Evolutionary conservation across 2,888 invertebrate species (phyloP).

Genomic region (Oasisia sp.): DNA sequence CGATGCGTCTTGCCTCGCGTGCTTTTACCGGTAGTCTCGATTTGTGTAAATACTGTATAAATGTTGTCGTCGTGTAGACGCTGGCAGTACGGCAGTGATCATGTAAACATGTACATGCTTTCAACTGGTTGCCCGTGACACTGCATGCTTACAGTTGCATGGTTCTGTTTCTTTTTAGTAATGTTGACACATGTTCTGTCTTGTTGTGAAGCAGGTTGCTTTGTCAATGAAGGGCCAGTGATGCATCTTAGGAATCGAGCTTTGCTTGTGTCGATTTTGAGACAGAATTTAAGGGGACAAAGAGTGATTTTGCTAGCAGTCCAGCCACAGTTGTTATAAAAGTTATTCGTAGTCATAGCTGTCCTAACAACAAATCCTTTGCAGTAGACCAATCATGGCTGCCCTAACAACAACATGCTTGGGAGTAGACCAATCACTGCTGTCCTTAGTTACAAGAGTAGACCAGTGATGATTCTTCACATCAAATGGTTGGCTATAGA

Average conservation of each 20-base stretch:
- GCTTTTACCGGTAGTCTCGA: not conserved
- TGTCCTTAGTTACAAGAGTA: no score
- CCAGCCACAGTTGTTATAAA: no score
- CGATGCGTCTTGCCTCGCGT: not conserved
- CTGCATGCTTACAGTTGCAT: not conserved
- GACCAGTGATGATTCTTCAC: no score
- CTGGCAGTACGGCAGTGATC: not conserved
- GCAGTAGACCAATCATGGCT: no score
- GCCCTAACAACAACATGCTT: no score
- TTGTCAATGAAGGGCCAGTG: not conserved
- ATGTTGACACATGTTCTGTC: not conserved
- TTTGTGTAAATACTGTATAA: slow-evolving; percentile 3
- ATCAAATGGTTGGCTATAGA: no score
- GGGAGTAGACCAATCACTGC: no score
- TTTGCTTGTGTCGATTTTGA: not conserved
- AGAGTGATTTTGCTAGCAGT: no score
- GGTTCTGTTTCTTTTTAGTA: not conserved
- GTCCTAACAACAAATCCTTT: no score
- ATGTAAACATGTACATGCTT: not conserved
- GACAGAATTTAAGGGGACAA: not conserved
- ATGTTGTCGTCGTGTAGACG: not conserved
- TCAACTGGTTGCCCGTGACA: not conserved
- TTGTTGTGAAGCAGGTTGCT: not conserved
- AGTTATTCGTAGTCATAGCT: no score
- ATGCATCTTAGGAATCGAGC: not conserved